A percentile compares a stretch with the other conserved stretches of the same genome.
phyloP scores from a whole-genome alignment of 64 coral and sea anemone genomes.

The Astreopora myriophthalma region DNA sequence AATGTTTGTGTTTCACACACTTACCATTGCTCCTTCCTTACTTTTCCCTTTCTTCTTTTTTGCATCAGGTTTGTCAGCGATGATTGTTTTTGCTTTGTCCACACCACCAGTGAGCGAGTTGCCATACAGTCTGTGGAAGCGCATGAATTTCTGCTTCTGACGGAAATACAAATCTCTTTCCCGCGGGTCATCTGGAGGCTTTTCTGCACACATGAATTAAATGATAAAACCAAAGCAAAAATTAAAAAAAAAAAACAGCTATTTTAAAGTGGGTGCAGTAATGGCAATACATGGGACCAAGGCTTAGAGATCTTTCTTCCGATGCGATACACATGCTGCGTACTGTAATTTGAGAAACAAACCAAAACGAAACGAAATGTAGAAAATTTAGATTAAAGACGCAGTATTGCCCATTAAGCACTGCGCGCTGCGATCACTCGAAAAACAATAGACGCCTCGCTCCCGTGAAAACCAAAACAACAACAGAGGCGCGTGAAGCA shows the following conservation, averaged over 20 bases:
- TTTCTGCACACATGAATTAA: neutral
- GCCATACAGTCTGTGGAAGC: conserved; percentile 38
- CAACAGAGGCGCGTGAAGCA: too few species aligned
- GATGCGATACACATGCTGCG: neutral
- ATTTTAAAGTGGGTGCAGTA: neutral
- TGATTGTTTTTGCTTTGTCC: conserved; percentile 34
- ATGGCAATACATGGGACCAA: neutral
- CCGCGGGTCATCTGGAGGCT: conserved; percentile 6
- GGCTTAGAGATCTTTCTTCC: neutral
- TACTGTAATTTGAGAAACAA: too few species aligned
- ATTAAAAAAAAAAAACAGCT: too few species aligned
- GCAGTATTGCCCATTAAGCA: too few species aligned
- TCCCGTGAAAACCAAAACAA: too few species aligned
- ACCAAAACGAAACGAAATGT: too few species aligned
- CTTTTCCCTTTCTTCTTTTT: conserved; percentile 12
- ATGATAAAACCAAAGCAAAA: neutral
- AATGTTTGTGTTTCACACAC: too few species aligned
- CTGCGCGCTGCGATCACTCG: too few species aligned
- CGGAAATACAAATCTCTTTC: neutral
- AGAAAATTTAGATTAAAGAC: too few species aligned
- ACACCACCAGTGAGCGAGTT: conserved; percentile 33
- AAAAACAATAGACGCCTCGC: too few species aligned
- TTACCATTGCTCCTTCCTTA: neutral
- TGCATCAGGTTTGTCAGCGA: neutral
- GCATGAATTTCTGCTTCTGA: neutral